Percentiles rank a stretch among this genome's conserved stretches.
These are phyloP conservation scores for Callimorpha dominula DNA, from an alignment of 2,888 invertebrate species.

Conservation along the genomic window DNA sequence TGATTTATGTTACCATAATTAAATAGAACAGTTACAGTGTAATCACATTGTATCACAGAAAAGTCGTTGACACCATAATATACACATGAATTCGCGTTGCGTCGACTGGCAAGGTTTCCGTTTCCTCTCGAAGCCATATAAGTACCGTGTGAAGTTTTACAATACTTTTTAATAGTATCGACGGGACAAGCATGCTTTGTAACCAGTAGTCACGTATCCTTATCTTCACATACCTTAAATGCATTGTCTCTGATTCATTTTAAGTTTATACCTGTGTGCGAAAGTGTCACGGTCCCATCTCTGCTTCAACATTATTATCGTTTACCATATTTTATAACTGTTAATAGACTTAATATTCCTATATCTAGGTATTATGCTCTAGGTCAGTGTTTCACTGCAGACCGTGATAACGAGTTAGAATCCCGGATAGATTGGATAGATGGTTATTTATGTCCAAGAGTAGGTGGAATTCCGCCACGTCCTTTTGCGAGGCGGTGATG, in stretches of 20 bases:
- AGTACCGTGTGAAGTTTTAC: slow-evolving; percentile 46
- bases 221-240: not conserved
- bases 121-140: slow-evolving; percentile 48
- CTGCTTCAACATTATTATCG: not conserved
- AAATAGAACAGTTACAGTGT: slow-evolving; percentile 1
- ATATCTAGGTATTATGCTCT: not conserved
- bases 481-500: no score
- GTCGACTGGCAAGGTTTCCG: slow-evolving; percentile 48
- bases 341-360: not conserved
- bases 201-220: not conserved
- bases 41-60: slow-evolving; percentile 5
- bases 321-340: no score
- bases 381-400: not conserved
- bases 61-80: slow-evolving; percentile 50
- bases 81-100: slow-evolving; percentile 48
- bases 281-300: not conserved
- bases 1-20: not conserved
- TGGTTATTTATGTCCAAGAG: not conserved
- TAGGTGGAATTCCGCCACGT: not conserved
- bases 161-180: slow-evolving; percentile 16
- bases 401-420: not conserved
- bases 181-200: not conserved
- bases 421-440: not conserved
- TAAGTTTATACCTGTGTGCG: not conserved
- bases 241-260: not conserved